Percentiles rank a stretch among this genome's conserved stretches.
These are phyloP conservation scores for Lamellibrachia luymesi DNA, from an alignment of 1,140 invertebrate species.

Conservation along the genomic window DNA sequence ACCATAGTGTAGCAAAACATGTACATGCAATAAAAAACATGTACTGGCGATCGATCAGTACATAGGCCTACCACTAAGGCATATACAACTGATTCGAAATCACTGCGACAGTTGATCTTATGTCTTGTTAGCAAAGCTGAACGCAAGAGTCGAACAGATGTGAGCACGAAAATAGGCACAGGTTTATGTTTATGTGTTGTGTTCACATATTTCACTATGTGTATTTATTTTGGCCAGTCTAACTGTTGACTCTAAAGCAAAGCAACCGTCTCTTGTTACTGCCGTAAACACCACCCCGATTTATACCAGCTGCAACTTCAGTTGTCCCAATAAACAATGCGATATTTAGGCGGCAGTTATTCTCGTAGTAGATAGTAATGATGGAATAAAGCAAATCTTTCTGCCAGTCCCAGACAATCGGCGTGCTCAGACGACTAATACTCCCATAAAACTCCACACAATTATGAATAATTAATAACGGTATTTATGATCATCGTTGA, in stretches of 20 bases:
- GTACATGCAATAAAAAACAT: neutral
- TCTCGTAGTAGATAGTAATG: neutral
- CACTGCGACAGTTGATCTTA: neutral
- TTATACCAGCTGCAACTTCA: neutral
- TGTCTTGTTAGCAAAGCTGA: neutral
- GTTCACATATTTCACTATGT: neutral
- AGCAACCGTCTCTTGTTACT: neutral
- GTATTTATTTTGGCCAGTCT: neutral
- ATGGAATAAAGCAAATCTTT: neutral
- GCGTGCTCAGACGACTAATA: neutral
- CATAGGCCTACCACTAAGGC: neutral
- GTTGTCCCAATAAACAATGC: neutral
- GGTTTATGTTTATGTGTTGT: neutral
- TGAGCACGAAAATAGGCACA: neutral
- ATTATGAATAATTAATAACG: neutral
- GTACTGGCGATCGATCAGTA: neutral
- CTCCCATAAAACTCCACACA: neutral
- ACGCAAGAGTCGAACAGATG: neutral
- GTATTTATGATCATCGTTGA: too few relatives aligned
- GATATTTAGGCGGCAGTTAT: neutral
- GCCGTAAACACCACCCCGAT: neutral
- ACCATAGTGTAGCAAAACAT: too few relatives aligned
- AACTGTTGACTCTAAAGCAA: neutral
- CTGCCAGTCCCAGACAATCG: neutral
- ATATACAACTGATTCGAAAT: neutral